Percentiles rank a stretch among this genome's conserved stretches.
These are phyloP conservation scores for Smithornis capensis DNA, from an alignment of 2,113 vertebrate species.

Conservation along the genomic window DNA sequence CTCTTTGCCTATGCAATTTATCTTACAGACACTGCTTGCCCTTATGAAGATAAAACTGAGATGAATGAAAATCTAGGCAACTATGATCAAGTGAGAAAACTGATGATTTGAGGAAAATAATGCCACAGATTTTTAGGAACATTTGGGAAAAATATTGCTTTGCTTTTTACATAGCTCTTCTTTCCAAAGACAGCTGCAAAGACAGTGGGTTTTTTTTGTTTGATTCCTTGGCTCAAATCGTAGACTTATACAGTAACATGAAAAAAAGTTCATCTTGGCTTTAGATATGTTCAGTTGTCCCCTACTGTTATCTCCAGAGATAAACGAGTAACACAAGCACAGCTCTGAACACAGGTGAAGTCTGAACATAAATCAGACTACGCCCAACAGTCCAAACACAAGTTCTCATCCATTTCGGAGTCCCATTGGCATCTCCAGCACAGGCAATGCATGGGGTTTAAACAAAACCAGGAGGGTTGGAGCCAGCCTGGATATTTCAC, in stretches of 20 bases:
- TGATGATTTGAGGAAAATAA: conserved; percentile 31
- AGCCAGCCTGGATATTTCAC: conserved; percentile 20
- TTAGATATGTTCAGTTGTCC: background rate
- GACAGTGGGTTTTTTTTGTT: background rate
- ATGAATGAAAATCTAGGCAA: conserved; percentile 20
- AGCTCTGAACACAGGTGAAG: background rate
- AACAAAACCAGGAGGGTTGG: conserved; percentile 9
- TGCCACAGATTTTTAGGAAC: conserved; percentile 4
- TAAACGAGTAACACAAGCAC: background rate
- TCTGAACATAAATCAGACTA: background rate
- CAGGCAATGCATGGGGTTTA: background rate
- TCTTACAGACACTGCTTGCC: background rate
- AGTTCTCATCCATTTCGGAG: background rate
- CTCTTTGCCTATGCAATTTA: background rate
- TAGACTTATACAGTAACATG: background rate
- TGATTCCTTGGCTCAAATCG: background rate
- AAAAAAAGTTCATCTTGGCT: background rate
- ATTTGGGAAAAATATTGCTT: background rate
- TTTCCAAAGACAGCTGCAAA: conserved; percentile 27
- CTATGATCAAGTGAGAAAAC: conserved; percentile 24
- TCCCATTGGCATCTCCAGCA: background rate
- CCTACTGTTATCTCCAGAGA: background rate
- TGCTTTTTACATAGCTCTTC: background rate
- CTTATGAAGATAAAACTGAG: background rate
- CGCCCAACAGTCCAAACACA: background rate